Conservation (phyloP, 1,140 invertebrate genomes). For the Schlechtendalia chinensis region DNA sequence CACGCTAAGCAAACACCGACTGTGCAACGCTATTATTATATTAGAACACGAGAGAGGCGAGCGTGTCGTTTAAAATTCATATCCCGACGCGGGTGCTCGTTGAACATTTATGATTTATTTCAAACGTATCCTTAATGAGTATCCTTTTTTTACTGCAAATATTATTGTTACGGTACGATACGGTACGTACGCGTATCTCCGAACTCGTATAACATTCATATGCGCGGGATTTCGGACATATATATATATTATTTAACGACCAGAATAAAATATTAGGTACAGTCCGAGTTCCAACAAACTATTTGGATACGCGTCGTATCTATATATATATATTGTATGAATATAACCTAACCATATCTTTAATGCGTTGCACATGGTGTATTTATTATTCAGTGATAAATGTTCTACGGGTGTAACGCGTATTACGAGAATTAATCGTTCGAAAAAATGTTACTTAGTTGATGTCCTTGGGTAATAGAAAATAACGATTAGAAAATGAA, state of each 20-base stretch:
- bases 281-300: not conserved
- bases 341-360: not conserved
- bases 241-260: not conserved
- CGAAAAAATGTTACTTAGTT: slow-evolving; percentile 9
- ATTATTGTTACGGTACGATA: not conserved
- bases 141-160: not conserved
- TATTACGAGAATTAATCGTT: slow-evolving; percentile 33
- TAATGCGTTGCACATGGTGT: not conserved
- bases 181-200: too few species aligned
- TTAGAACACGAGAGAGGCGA: not conserved
- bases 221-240: too few species aligned
- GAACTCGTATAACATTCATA: too few species aligned
- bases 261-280: not conserved
- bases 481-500: slow-evolving; percentile 20
- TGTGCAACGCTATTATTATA: too few species aligned
- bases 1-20: not conserved
- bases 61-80: slow-evolving; percentile 13
- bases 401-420: not conserved
- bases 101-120: not conserved
- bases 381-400: not conserved
- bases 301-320: too few species aligned
- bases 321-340: too few species aligned
- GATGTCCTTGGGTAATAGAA: slow-evolving; percentile 17
- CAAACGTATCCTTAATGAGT: not conserved
- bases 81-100: not conserved